These are phyloP conservation scores for Apostichopus leukothele DNA, from an alignment of 53 echinoderm and acorn worm genomes.

Conservation along the genomic window DNA sequence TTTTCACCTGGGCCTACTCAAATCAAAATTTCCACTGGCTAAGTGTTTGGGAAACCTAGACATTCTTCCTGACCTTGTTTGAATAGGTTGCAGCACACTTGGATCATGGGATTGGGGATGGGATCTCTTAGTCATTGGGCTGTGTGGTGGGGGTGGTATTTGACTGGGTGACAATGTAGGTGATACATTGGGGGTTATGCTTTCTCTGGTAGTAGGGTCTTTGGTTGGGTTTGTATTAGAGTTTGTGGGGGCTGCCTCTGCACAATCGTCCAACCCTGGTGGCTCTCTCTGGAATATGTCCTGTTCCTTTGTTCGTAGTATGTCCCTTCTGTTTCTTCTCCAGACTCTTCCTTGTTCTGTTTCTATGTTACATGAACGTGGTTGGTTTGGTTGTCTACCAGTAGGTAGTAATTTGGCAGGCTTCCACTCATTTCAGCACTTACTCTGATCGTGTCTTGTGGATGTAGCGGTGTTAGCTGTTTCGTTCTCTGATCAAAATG, in stretches of 20 bases:
- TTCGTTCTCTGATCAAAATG: slow-evolving; percentile 27
- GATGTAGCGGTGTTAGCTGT: slow-evolving; percentile 8
- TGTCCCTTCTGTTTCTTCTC: slow-evolving; percentile 43
- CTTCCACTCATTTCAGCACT: slow-evolving; percentile 38
- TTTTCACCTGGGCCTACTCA: not conserved
- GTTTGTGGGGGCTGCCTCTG: slow-evolving; percentile 18
- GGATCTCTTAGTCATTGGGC: no score
- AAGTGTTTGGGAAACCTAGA: slow-evolving; percentile 11
- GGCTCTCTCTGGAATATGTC: slow-evolving; percentile 38
- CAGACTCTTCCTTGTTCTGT: slow-evolving; percentile 34
- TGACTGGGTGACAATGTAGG: not conserved
- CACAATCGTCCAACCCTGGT: not conserved
- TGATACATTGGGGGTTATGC: not conserved
- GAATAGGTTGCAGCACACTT: not conserved
- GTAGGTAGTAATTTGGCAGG: slow-evolving; percentile 35
- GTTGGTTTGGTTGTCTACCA: slow-evolving; percentile 5
- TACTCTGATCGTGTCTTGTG: slow-evolving; percentile 14
- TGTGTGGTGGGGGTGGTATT: not conserved
- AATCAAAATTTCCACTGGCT: slow-evolving; percentile 18
- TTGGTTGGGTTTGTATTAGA: not conserved
- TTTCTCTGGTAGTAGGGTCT: not conserved
- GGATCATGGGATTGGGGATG: no score
- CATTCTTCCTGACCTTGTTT: slow-evolving; percentile 23
- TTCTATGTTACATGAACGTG: slow-evolving; percentile 8
- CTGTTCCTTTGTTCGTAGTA: slow-evolving; percentile 20